phyloP scores from a whole-genome alignment of 2,888 invertebrate species.

The Archips crataeganus region DNA sequence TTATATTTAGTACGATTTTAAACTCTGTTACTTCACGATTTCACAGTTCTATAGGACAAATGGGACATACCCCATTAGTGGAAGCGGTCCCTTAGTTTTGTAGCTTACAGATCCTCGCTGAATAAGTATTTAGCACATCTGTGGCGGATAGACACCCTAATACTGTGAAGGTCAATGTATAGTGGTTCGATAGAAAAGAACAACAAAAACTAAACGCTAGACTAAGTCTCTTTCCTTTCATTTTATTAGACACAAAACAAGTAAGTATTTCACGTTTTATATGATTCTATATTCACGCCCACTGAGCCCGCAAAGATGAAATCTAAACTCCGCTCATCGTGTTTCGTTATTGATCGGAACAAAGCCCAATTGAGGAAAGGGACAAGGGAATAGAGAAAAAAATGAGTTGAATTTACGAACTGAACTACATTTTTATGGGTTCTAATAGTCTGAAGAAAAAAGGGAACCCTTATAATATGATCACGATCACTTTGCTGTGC shows the following conservation, averaged over 20 bases:
- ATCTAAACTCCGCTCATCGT: conserved; percentile 10
- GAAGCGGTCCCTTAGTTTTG: no score
- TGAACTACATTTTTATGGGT: neutral
- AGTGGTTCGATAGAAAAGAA: no score
- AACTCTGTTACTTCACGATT: no score
- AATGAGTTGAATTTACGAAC: conserved; percentile 8
- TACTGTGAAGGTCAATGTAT: no score
- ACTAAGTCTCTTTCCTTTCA: neutral
- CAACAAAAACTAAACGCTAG: neutral
- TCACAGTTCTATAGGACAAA: no score
- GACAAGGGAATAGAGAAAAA: neutral
- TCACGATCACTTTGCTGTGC: no score
- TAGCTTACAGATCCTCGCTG: no score
- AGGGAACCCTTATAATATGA: no score
- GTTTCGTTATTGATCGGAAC: conserved; percentile 20
- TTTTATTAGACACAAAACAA: neutral
- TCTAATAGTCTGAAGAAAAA: neutral
- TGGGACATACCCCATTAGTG: no score
- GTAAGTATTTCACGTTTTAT: neutral
- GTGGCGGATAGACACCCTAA: no score
- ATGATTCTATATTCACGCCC: conserved; percentile 3
- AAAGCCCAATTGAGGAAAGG: neutral
- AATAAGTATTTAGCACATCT: no score
- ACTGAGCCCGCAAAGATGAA: conserved; percentile 18
- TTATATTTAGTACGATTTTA: no score